A percentile compares a stretch with the other conserved stretches of the same genome.
Evolutionary conservation across 2,888 invertebrate species (phyloP).

Genomic region (Drosophila acutilabella): DNA sequence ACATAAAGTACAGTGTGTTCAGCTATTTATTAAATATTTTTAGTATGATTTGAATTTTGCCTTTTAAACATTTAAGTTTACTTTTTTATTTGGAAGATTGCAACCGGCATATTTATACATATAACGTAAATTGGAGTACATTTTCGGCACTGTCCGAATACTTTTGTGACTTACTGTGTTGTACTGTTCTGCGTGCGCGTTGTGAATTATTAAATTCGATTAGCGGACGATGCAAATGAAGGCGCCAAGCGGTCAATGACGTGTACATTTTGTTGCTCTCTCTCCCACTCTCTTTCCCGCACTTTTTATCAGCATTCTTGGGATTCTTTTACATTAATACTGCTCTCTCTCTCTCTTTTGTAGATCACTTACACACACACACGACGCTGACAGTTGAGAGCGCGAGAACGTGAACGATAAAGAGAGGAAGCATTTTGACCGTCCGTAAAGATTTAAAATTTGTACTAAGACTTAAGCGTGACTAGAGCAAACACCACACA

Average conservation of each 20-base stretch:
- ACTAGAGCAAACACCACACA: slow-evolving; percentile 19
- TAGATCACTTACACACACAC: slow-evolving; percentile 24
- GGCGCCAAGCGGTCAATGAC: slow-evolving; percentile 44
- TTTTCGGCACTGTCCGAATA: not conserved
- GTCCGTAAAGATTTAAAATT: slow-evolving; percentile 40
- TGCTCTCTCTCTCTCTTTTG: slow-evolving; percentile 15
- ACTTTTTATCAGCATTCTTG: slow-evolving; percentile 22
- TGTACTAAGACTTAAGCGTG: slow-evolving; percentile 30
- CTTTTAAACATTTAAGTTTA: no score
- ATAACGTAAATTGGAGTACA: no score
- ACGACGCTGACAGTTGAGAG: slow-evolving; percentile 6
- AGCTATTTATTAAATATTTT: no score
- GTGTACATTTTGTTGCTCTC: slow-evolving; percentile 1
- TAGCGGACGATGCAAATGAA: slow-evolving; percentile 37
- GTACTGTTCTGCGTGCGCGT: slow-evolving; percentile 3
- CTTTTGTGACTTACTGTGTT: not conserved
- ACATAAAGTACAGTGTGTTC: not conserved
- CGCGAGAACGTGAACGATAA: not conserved
- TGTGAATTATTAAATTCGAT: slow-evolving; percentile 47
- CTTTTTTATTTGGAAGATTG: no score
- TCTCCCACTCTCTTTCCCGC: not conserved
- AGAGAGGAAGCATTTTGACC: slow-evolving; percentile 23
- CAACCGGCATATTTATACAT: no score
- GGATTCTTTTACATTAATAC: slow-evolving; percentile 14
- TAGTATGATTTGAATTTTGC: no score